Evolutionary conservation across 1,140 invertebrate species (phyloP), one percentile per base, ranked within the genome.

Genomic region (Monomorium pharaonis): DNA sequence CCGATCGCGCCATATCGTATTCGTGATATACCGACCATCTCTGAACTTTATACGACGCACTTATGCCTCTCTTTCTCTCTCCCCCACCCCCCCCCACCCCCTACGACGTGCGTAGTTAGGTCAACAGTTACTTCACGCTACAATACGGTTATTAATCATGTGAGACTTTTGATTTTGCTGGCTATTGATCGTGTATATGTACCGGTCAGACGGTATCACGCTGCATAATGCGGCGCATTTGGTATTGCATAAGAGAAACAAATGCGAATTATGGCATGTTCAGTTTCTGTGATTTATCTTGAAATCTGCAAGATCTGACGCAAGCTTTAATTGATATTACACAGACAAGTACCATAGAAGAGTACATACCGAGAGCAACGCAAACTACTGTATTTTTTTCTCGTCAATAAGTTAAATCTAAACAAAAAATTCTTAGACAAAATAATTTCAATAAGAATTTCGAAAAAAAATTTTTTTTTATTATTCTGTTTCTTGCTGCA

Each of bases 101-200:
- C 10, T 44, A 47, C 33, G 1, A 27, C 33, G 56, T 69, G 12
- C 12, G n/a, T n/a, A 21, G 27, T 44, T 49, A 62, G 10, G 47
- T 80, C 62, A 67, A 51, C 27, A 33, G 42, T 21, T 49, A 69
- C 5, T 37, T 67, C n/a, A 37, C 21, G 12, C 37, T 21, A 12
- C 49, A 6, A 18, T 62, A 44, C 10, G 42, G 7, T 72, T 70
- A 70, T 81, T 58, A 81, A 81, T 81, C 65, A 44, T 58, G 49
- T 81, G 51, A n/a, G n/a, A 44, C 62, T 56, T 69, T 44, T 21
- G 6, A 74, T 74, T 60, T 12, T 18, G 6, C 42, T 33, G 16
- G 24, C 18, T 21, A 37, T 30, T 51, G 67, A 81, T 58, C 51
- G 18, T 33, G n/a, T 18, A 30, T 37, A 21, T 18, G 44, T 24